Evolutionary conservation across 2,113 vertebrate genomes (phyloP).

Genomic region (Hoplias malabaricus): DNA sequence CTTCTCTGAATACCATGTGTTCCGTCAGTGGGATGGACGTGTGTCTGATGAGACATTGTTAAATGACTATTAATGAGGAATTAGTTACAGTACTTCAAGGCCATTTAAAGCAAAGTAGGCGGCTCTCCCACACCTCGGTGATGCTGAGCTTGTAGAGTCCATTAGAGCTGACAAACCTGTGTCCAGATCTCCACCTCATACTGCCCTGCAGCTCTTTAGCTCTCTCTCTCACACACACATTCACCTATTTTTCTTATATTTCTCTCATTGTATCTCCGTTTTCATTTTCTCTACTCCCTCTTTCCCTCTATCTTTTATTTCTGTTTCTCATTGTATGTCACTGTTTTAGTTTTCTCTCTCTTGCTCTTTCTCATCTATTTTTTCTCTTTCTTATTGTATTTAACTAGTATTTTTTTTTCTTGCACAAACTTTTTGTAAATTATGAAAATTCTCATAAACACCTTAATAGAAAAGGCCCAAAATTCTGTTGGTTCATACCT

Average conservation of each 20-base stretch:
- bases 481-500: too few species aligned
- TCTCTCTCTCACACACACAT: background rate
- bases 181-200: too few species aligned
- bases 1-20: background rate
- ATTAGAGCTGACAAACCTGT: too few species aligned
- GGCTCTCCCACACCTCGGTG: background rate
- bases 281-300: background rate
- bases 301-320: background rate
- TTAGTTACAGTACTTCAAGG: background rate
- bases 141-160: background rate
- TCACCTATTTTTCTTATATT: background rate
- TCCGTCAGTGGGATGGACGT: background rate
- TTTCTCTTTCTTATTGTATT: background rate
- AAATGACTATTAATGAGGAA: slow-evolving; percentile 3
- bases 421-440: too few species aligned
- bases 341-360: too few species aligned
- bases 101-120: background rate
- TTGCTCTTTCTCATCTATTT: too few species aligned
- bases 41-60: slow-evolving; percentile 5
- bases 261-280: too few species aligned
- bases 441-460: too few species aligned
- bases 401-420: background rate
- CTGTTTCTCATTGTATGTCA: background rate
- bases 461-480: too few species aligned
- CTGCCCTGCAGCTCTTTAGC: background rate